These are phyloP conservation scores for Drosophila kambysellisi DNA, from an alignment of 2,888 invertebrate species.

Conservation along the genomic window DNA sequence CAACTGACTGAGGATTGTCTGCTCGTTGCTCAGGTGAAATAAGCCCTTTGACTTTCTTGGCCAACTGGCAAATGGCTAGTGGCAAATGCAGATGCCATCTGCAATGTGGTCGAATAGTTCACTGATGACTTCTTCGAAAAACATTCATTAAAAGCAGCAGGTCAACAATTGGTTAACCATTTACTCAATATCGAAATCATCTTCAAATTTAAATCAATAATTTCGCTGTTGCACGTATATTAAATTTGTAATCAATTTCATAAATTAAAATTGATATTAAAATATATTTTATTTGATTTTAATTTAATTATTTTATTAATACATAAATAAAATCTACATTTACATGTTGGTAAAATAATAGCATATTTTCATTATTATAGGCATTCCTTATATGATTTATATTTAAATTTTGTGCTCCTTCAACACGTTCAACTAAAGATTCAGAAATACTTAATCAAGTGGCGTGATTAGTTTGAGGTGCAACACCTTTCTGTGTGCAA, in stretches of 20 bases:
- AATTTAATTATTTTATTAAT: not conserved
- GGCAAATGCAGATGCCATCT: constrained; percentile 21
- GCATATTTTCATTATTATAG: not conserved
- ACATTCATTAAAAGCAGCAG: not conserved
- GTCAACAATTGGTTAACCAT: not conserved
- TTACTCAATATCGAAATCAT: not conserved
- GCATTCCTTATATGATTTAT: not conserved
- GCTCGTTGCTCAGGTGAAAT: constrained; percentile 32
- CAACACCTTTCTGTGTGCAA: constrained; percentile 31
- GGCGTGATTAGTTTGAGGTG: constrained; percentile 32
- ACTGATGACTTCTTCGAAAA: not conserved
- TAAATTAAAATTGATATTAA: not conserved
- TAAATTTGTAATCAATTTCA: too few relatives aligned
- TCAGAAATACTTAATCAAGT: constrained; percentile 2
- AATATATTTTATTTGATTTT: not conserved
- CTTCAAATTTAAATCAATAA: not conserved
- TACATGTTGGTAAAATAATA: not conserved
- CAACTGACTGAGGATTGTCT: constrained; percentile 39
- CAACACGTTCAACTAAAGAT: not conserved
- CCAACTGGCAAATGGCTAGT: constrained; percentile 7
- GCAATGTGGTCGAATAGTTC: constrained; percentile 15
- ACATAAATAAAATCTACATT: not conserved
- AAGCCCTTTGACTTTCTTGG: constrained; percentile 6
- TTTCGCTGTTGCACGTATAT: too few relatives aligned
- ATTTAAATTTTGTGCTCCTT: not conserved